Evolutionary conservation across 2,888 invertebrate genomes (phyloP).

Genomic region (Sesia apiformis): DNA sequence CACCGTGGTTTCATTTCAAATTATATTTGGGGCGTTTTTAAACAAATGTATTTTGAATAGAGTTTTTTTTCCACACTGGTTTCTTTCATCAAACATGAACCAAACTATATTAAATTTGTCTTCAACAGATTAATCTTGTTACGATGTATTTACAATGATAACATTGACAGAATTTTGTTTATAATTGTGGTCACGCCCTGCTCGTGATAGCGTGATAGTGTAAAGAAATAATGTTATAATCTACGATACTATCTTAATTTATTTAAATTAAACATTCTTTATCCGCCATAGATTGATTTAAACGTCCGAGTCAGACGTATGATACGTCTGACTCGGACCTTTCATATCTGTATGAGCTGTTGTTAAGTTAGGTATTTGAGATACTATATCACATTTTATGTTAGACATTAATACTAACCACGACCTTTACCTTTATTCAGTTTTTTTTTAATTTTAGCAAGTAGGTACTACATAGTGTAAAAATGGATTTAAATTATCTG

Average conservation of each 20-base stretch:
- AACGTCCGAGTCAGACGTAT: too few species aligned
- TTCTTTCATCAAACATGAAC: too few species aligned
- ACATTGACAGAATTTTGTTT: slow-evolving; percentile 6
- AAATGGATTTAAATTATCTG: too few species aligned
- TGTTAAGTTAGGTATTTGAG: too few species aligned
- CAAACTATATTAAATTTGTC: slow-evolving; percentile 2
- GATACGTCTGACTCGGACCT: neutral
- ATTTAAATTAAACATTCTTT: slow-evolving; percentile 15
- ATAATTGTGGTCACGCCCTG: slow-evolving; percentile 15
- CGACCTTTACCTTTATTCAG: too few species aligned
- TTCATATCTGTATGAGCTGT: neutral
- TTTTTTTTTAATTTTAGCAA: too few species aligned
- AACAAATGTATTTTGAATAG: neutral
- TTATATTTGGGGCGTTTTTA: neutral
- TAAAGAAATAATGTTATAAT: slow-evolving; percentile 3
- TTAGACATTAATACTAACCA: too few species aligned
- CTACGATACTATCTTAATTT: slow-evolving; percentile 19
- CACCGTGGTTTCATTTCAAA: slow-evolving; percentile 3
- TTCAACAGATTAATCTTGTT: slow-evolving; percentile 6
- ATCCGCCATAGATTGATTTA: neutral
- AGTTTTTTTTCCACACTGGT: too few species aligned
- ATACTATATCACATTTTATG: too few species aligned
- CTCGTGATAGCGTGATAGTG: slow-evolving; percentile 4
- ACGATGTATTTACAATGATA: slow-evolving; percentile 7
- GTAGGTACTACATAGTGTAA: too few species aligned